Evolutionary conservation across 2,797 vertebrate genomes (phyloP).

Genomic region (Anabas testudineus): DNA sequence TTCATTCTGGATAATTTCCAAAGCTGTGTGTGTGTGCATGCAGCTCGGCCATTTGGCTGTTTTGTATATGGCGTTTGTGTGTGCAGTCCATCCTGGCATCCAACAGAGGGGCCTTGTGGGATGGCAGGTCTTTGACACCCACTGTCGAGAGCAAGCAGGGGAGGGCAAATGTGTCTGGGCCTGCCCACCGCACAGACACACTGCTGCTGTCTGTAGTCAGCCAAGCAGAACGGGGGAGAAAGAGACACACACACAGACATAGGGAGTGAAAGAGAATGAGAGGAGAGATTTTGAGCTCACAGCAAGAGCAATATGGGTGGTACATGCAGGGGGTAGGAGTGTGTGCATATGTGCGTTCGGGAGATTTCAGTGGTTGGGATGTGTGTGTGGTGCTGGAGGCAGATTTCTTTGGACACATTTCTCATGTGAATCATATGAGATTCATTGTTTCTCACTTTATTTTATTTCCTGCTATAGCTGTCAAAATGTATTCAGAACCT

Average conservation of each 20-base stretch:
- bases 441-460: background rate
- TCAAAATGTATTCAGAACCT: background rate
- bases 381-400: constrained; percentile 29
- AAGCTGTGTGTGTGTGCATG: constrained; percentile 8
- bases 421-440: background rate
- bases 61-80: constrained; percentile 44
- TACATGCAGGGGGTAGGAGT: constrained; percentile 27
- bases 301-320: constrained; percentile 61
- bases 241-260: constrained; percentile 30
- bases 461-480: background rate
- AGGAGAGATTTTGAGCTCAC: constrained; percentile 58
- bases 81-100: constrained; percentile 61
- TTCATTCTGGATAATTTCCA: constrained; percentile 16
- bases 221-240: constrained; percentile 72
- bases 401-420: background rate
- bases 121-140: constrained; percentile 82
- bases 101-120: constrained; percentile 75
- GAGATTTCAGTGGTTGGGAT: constrained; percentile 24
- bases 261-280: constrained; percentile 28
- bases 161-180: constrained; percentile 77
- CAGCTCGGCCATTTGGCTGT: constrained; percentile 9
- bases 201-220: constrained; percentile 78
- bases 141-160: constrained; percentile 71
- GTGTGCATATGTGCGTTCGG: constrained; percentile 28
- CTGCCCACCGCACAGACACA: constrained; percentile 78